Conservation (phyloP, 2,888 invertebrate species). For the Chalcosyrphus nemorum region DNA sequence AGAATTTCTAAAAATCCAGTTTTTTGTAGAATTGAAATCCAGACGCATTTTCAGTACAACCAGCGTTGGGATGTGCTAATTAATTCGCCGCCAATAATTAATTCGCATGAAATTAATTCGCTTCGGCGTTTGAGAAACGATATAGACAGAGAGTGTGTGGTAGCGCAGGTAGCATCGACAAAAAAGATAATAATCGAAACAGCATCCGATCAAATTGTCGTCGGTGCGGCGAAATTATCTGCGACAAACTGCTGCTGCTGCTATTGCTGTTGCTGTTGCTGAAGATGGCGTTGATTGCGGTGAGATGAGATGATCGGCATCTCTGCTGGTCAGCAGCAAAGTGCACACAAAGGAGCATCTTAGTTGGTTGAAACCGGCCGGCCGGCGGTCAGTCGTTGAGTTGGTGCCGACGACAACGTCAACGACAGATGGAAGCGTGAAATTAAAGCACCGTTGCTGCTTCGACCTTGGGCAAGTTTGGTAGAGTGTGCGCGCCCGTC, state of each 20-base stretch:
- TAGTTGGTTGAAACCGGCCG: background rate
- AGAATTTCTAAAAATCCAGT: conserved; percentile 50
- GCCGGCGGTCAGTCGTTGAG: conserved; percentile 12
- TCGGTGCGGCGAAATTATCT: conserved; percentile 3
- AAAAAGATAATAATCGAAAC: conserved; percentile 37
- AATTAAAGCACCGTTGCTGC: conserved; percentile 71
- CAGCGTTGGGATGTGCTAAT: conserved; percentile 58
- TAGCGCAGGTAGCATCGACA: conserved; percentile 43
- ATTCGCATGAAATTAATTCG: conserved; percentile 66
- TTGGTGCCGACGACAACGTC: background rate
- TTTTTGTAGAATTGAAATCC: conserved; percentile 12
- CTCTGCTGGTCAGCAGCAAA: conserved; percentile 1
- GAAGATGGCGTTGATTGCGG: conserved; percentile 49
- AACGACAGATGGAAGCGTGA: conserved; percentile 48
- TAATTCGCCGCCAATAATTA: conserved; percentile 62
- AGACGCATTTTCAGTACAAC: conserved; percentile 18
- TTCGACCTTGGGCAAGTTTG: conserved; percentile 65
- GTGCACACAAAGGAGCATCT: conserved; percentile 25
- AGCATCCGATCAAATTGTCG: conserved; percentile 25
- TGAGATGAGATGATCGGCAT: conserved; percentile 30
- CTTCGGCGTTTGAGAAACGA: background rate
- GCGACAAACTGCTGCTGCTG: conserved; percentile 23
- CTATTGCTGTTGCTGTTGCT: too few relatives aligned
- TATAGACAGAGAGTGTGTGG: conserved; percentile 2
- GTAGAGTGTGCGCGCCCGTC: background rate